Evolutionary conservation across 2,888 invertebrate genomes (phyloP), one percentile per base, ranked within the genome.

Genomic region (Acronicta alni): DNA sequence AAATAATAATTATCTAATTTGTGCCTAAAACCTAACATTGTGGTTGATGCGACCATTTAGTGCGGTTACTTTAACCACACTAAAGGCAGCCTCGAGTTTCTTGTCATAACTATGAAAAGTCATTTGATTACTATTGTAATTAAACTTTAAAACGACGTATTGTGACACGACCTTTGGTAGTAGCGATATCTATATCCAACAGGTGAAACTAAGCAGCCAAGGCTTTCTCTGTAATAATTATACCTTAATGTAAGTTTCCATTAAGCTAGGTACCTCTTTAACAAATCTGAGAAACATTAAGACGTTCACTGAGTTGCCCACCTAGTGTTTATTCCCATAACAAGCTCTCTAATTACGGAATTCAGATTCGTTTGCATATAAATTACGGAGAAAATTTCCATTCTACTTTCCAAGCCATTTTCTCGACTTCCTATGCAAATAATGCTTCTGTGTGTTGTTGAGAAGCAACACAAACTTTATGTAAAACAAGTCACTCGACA

Each of bases 331-430:
- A 70, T 81, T 69, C 69, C 66, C 62, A 76, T 81, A 80, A 89
- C 87, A 87, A 88, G 80, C 83, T 77, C 79, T 81, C 86, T 90
- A 90, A 91, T 91, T 90, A 88, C 86, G 77, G 72, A 85, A 81
- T 81, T 79, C 76, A 70, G 77, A 87, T 89, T 90, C 89, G 84
- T 92, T 92, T 89, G 91, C 91, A 92, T 93, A 88, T 84, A 91
- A 92, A 93, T 92, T 84, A 86, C 83, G 75, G 75, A 56, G 79
- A 82, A 80, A 87, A 88, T 87, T 86, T 86, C 83, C 85, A 87
- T 89, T 85, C 81, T 80, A 86, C 80, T 85, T 88, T 87, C 82
- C 79, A 73, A 81, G 85, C 82, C 82, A 89, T 91, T 91, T 89
- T 86, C 87, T 79, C 80, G 69, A 78, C 79, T 83, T 80, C 79